These are phyloP conservation scores for Tupaia tana DNA, from an alignment of 2,113 vertebrate species.

Conservation along the genomic window DNA sequence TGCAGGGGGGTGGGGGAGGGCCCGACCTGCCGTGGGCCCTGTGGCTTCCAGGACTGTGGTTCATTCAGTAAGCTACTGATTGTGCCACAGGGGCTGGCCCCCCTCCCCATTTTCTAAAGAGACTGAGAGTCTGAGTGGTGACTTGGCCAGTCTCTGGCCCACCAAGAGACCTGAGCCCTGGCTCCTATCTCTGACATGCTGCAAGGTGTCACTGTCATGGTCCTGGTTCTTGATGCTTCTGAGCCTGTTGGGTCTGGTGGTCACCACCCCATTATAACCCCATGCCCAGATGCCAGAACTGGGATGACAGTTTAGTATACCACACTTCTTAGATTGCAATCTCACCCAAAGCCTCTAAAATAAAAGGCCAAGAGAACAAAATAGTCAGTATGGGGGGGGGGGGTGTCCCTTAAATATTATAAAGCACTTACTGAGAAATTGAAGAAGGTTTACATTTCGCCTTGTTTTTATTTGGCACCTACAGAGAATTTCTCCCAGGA, in stretches of 20 bases:
- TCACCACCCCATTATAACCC: not conserved
- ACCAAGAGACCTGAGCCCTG: not conserved
- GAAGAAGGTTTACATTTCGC: not conserved
- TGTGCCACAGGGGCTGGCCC: too few relatives aligned
- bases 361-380: not conserved
- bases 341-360: not conserved
- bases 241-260: not conserved
- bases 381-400: too few relatives aligned
- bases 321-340: not conserved
- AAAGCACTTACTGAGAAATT: not conserved
- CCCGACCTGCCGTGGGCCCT: too few relatives aligned
- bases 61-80: too few relatives aligned
- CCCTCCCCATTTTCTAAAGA: not conserved
- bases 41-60: too few relatives aligned
- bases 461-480: not conserved
- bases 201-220: rapidly evolving
- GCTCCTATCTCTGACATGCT: rapidly evolving
- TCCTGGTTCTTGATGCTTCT: not conserved
- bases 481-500: not conserved
- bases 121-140: not conserved
- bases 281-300: not conserved
- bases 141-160: not conserved
- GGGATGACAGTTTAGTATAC: not conserved
- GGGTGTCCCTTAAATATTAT: not conserved
- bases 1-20: too few relatives aligned